Conservation (phyloP, 1,140 invertebrate species). For the Ostrea denselamellosa region DNA sequence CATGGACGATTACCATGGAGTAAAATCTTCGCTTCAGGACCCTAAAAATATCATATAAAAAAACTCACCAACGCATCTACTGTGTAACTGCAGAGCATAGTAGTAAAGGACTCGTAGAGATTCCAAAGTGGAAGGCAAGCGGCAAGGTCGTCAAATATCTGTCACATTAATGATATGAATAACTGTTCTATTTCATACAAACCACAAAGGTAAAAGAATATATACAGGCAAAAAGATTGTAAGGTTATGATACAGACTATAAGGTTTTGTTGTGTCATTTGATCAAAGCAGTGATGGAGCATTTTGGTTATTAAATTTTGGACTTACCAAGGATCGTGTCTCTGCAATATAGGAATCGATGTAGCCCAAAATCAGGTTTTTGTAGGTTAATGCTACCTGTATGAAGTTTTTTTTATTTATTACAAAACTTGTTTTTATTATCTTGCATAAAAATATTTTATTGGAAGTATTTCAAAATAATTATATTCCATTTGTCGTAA, state of each 20-base stretch:
- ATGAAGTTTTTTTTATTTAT: neutral
- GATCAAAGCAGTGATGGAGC: neutral
- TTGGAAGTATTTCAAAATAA: neutral
- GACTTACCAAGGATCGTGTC: constrained; percentile 49
- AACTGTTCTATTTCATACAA: too few species aligned
- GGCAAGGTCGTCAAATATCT: constrained; percentile 60
- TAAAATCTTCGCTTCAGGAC: too few species aligned
- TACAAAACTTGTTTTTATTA: neutral
- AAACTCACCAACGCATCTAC: constrained; percentile 55
- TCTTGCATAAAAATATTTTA: too few species aligned
- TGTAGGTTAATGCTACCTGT: constrained; percentile 41
- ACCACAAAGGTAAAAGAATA: neutral
- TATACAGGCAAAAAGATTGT: too few species aligned
- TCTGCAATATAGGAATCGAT: constrained; percentile 48
- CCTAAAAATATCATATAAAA: neutral
- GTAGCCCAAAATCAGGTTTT: constrained; percentile 48
- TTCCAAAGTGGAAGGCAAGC: constrained; percentile 59
- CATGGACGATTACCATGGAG: too few species aligned
- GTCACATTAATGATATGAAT: neutral
- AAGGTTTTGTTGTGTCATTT: too few species aligned
- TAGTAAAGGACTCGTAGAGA: constrained; percentile 58
- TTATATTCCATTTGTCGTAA: neutral
- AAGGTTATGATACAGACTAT: too few species aligned
- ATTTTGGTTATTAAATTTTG: too few species aligned
- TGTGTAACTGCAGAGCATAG: constrained; percentile 56